Percentiles rank a stretch among this genome's conserved stretches.
Evolutionary conservation across 37 sponge, comb jelly and placozoan genomes (phyloP).

Genomic region (Axinella damicornis): DNA sequence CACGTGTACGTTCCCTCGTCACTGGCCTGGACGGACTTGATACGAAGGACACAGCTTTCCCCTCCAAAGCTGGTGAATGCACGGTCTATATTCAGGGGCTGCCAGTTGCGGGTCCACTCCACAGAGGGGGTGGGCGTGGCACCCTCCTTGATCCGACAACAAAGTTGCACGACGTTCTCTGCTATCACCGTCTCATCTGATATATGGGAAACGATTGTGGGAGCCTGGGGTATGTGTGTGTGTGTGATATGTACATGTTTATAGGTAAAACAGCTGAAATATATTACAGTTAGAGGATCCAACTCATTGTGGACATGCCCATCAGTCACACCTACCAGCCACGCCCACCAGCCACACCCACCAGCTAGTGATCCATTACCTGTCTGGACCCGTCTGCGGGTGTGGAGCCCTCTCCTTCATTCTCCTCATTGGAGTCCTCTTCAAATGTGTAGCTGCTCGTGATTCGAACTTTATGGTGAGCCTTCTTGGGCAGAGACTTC

Average conservation of each 20-base stretch:
- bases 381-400: too few species aligned
- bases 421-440: too few species aligned
- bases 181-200: slow-evolving; percentile 43
- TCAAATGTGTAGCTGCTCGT: too few species aligned
- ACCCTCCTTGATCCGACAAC: slow-evolving; percentile 38
- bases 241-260: not conserved
- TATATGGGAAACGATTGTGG: slow-evolving; percentile 19
- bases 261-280: too few species aligned
- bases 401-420: too few species aligned
- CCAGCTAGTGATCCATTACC: too few species aligned
- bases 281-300: too few species aligned
- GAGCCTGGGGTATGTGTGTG: slow-evolving; percentile 23
- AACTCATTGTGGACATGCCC: too few species aligned
- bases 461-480: too few species aligned
- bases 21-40: slow-evolving; percentile 20
- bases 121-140: slow-evolving; percentile 39
- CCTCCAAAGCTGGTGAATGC: slow-evolving; percentile 45
- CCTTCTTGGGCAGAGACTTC: too few species aligned
- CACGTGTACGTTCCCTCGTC: slow-evolving; percentile 80
- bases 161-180: slow-evolving; percentile 29
- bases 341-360: too few species aligned
- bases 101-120: slow-evolving; percentile 60
- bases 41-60: slow-evolving; percentile 44
- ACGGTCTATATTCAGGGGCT: slow-evolving; percentile 37
- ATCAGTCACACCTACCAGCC: too few species aligned